Evolutionary conservation across 2,888 invertebrate species (phyloP), one percentile per base, ranked within the genome.

Genomic region (Drosophila maculinotata): DNA sequence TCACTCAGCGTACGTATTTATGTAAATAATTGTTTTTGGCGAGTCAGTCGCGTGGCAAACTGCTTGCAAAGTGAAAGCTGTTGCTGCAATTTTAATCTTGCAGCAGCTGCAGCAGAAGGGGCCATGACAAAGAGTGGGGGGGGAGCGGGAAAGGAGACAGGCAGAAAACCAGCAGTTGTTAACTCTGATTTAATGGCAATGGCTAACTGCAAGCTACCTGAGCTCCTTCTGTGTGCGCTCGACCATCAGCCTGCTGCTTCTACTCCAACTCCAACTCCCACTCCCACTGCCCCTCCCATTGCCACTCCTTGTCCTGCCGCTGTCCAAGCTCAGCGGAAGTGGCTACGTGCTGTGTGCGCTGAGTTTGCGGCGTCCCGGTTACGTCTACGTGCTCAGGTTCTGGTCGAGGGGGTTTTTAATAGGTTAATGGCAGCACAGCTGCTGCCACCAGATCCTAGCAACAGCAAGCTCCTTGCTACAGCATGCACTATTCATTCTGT

Each of bases 151-250:
- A n/a, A 10, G 9, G 30, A 51, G 39, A 23, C 28, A 39, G 33
- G 35, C 62, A 57, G 85, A 72, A 78, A 76, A 73, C 60, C 72
- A 57, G 58, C 76, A 87, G 79, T 78, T 79, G 71, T 76, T 76
- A 79, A 81, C 87, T 86, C 79, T 86, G 87, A 87, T 86, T 88
- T 84, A 88, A 86, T 88, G 79, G 84, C 74, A 72, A 75, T 60
- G 51, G 44, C 60, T 44, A 76, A 47, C 66, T 64, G 58, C 10
- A 28, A 41, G 45, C 70, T 45, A 35, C 31, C 71, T 38, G 42
- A 30, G 12, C 23, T 36, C 31, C 23, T 56, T 45, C 53, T 45
- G 51, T 42, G 51, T 44, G 58, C 31, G 45, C 59, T 38, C 66
- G 47, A 57, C 64, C 60, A 31, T 9, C 30, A 17, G 38, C 30